Conservation (phyloP, 1,140 invertebrate genomes). For the Trialeurodes vaporariorum region DNA sequence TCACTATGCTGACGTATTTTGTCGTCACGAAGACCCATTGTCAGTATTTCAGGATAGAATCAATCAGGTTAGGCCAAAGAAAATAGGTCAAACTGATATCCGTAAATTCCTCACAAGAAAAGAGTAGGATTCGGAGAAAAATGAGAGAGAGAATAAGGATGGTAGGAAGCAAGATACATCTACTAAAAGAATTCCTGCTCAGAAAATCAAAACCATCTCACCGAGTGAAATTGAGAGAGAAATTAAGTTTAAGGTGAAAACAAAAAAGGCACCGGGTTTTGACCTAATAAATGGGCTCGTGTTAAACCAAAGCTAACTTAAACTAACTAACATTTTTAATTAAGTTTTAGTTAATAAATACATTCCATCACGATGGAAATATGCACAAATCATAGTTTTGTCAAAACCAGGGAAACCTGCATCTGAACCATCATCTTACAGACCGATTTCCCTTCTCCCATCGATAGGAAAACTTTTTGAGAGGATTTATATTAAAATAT, state of each 20-base stretch:
- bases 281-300: background rate
- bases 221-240: background rate
- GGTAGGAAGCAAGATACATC: no score
- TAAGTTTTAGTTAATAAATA: background rate
- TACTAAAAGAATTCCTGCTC: no score
- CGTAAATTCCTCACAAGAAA: background rate
- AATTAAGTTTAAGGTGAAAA: background rate
- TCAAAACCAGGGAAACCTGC: constrained; percentile 25
- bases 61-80: no score
- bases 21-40: background rate
- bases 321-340: background rate
- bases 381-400: constrained; percentile 29
- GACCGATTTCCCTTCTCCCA: constrained; percentile 29
- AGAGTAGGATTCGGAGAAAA: background rate
- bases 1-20: background rate
- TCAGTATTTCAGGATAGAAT: no score
- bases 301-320: no score
- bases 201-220: no score
- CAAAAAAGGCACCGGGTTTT: background rate
- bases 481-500: constrained; percentile 24
- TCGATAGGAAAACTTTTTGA: constrained; percentile 28
- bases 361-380: constrained; percentile 27
- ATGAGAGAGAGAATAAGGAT: no score
- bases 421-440: constrained; percentile 24
- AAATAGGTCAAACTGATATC: no score